These are phyloP conservation scores for Tachysurus fulvidraco DNA, from an alignment of 2,113 vertebrate species.

Conservation along the genomic window DNA sequence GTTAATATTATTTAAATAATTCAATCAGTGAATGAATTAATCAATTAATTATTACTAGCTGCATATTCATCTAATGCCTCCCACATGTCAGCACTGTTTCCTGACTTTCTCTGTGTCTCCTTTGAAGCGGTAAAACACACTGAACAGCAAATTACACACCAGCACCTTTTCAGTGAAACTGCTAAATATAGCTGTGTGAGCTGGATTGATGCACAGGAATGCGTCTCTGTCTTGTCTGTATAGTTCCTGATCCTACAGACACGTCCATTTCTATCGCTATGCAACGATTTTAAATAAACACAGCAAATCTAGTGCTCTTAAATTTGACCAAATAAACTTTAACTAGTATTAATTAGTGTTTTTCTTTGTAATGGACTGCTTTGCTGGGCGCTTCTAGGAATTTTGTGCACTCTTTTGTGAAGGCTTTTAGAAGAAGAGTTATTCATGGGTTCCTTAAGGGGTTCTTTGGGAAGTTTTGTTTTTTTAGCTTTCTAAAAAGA, in stretches of 20 bases:
- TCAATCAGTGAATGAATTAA: not conserved
- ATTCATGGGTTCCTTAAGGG: not conserved
- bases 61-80: not conserved
- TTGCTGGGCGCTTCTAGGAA: not conserved
- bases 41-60: not conserved
- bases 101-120: no score
- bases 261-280: not conserved
- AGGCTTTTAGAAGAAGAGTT: not conserved
- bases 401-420: not conserved
- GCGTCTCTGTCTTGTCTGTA: not conserved
- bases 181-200: not conserved
- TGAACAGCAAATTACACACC: not conserved
- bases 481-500: not conserved
- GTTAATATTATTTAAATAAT: not conserved
- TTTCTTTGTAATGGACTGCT: not conserved
- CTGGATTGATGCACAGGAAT: not conserved
- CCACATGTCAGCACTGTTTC: not conserved
- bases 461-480: not conserved
- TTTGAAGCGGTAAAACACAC: not conserved
- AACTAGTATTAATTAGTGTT: not conserved
- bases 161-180: not conserved
- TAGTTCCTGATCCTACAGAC: not conserved
- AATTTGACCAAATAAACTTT: not conserved
- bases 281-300: not conserved
- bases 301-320: not conserved